Evolutionary conservation across 2,888 invertebrate species (phyloP), one percentile per base, ranked within the genome.

Genomic region (Andrena marginata): DNA sequence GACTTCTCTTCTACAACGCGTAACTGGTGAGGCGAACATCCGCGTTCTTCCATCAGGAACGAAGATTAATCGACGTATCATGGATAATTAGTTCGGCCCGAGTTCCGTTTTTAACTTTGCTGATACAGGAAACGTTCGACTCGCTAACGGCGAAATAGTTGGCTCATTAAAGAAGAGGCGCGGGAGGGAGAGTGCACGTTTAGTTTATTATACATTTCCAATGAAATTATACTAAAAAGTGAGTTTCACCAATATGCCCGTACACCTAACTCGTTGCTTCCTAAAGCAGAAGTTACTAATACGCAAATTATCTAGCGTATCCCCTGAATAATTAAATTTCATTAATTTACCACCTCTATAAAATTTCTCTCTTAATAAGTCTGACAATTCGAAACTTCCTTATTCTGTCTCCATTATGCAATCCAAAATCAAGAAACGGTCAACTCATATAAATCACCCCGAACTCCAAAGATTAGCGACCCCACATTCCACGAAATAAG

Each of bases 21-120:
- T 35, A 70, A 69, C 49, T 65, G 51, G 7, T 60, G 77, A 74
- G 69, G 56, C 42, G 68, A 79, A 75, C 35, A 74, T 48, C 69
- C 48, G 54, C 49, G 56, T 76, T 69, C 29, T 65, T 51, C 23
- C 59, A 51, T 49, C 20, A 26, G 29, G 26, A 62, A 42, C 60
- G 51, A 71, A 63, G 68, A 77, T 79, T 85, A 85, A 76, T 77
- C 65, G 65, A 77, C 67, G 69, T 77, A 75, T 85, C 85, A 64
- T 49, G 72, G 64, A 26, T 85, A 82, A 85, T 85, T 85, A 77
- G 77, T 74, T 65, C 56, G 71, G 60, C 54, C 68, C 64, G 56
- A 56, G 62, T 79, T 73, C 20, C 69, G 70, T 73, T 73, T 78
- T 78, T 81, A 73, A 78, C 60, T 74, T 64, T 20, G 29, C 31